Conservation (phyloP, 2,797 vertebrate genomes). For the Loris lydekkerianus region DNA sequence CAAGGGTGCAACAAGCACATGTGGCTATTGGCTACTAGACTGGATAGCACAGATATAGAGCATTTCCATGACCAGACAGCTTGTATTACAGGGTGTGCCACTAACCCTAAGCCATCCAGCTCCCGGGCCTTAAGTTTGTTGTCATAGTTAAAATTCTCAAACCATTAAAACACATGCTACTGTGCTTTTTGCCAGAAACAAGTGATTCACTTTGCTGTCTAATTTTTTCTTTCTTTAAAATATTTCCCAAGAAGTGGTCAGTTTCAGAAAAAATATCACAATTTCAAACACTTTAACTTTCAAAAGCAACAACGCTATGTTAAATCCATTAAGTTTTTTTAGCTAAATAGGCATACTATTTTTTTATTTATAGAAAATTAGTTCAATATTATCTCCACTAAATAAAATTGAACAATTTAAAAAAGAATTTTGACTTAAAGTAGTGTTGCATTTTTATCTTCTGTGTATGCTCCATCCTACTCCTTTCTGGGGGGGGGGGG, state of each 20-base stretch:
- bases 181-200: constrained; percentile 5
- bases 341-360: not conserved
- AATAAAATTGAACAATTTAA: constrained; percentile 6
- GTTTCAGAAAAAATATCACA: constrained; percentile 8
- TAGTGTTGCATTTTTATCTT: not conserved
- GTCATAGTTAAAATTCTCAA: not conserved
- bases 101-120: not conserved
- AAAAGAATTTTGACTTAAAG: not conserved
- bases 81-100: not conserved
- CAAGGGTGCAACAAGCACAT: not conserved
- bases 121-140: not conserved
- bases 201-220: not conserved
- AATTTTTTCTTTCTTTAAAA: constrained; percentile 42
- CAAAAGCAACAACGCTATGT: not conserved
- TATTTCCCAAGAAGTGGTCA: not conserved
- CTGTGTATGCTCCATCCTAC: not conserved
- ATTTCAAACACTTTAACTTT: constrained; percentile 45
- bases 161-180: not conserved
- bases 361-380: constrained; percentile 33
- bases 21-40: not conserved
- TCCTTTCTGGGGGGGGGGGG: not conserved
- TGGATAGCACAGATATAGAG: not conserved
- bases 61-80: not conserved
- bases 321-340: not conserved
- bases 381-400: not conserved